phyloP scores from a whole-genome alignment of 2,113 vertebrate genomes.

The Camelus dromedarius region DNA sequence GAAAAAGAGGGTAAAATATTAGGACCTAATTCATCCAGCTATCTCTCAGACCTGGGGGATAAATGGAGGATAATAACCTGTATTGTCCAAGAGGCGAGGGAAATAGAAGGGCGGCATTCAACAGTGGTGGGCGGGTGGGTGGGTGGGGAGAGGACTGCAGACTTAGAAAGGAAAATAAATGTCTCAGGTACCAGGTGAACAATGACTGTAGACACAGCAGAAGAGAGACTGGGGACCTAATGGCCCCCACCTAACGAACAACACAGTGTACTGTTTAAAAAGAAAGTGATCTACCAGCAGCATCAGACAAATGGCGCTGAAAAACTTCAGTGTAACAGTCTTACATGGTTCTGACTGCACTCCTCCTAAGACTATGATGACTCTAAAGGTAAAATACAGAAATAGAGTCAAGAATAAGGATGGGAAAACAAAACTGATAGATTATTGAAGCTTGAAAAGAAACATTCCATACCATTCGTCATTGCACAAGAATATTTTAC shows the following conservation, averaged over 20 bases:
- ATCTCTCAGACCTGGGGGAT: slow-evolving; percentile 61
- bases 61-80: slow-evolving; percentile 66
- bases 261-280: slow-evolving; percentile 36
- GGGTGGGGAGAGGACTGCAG: neutral
- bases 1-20: neutral
- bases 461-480: neutral
- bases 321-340: slow-evolving; percentile 1
- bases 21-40: slow-evolving; percentile 59
- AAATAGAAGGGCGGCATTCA: slow-evolving; percentile 15
- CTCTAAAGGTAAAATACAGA: neutral
- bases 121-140: neutral
- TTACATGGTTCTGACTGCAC: neutral
- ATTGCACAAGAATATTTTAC: neutral
- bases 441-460: slow-evolving; percentile 20
- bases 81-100: slow-evolving; percentile 46
- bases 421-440: neutral
- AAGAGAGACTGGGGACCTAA: slow-evolving; percentile 45
- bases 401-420: neutral
- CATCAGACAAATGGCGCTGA: slow-evolving; percentile 22
- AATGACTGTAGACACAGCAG: slow-evolving; percentile 39
- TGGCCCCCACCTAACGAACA: slow-evolving; percentile 48
- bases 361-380: neutral
- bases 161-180: slow-evolving; percentile 58
- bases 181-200: slow-evolving; percentile 28
- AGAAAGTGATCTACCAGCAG: slow-evolving; percentile 54